These are phyloP conservation scores for Syrista parreyssii DNA, from an alignment of 2,888 invertebrate genomes.

Conservation along the genomic window DNA sequence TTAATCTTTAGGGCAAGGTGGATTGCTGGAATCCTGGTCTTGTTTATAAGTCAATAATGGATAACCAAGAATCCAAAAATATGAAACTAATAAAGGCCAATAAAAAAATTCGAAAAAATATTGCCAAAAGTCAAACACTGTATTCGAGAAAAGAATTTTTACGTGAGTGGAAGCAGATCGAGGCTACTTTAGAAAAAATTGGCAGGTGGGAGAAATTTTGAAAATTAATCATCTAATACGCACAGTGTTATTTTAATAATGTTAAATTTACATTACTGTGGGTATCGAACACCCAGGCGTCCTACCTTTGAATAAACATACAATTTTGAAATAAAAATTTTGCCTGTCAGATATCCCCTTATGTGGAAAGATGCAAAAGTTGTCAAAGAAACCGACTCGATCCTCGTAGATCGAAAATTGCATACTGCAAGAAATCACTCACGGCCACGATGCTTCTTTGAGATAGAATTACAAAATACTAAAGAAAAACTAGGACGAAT, in stretches of 20 bases:
- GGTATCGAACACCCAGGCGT: no score
- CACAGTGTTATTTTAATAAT: not conserved
- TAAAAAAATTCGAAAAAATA: constrained; percentile 24
- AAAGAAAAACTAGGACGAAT: constrained; percentile 54
- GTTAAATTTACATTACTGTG: no score
- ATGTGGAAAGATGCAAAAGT: constrained; percentile 29
- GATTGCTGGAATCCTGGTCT: constrained; percentile 49
- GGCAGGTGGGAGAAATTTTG: constrained; percentile 20
- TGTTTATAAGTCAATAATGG: constrained; percentile 12
- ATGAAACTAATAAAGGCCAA: constrained; percentile 36
- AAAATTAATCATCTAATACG: not conserved
- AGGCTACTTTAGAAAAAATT: constrained; percentile 25
- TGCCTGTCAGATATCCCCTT: constrained; percentile 28
- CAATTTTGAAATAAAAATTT: not conserved
- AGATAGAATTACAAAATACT: constrained; percentile 48
- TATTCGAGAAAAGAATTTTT: constrained; percentile 24
- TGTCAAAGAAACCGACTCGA: constrained; percentile 21
- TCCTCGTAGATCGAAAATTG: constrained; percentile 19
- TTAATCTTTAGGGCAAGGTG: constrained; percentile 41
- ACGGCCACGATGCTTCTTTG: constrained; percentile 55
- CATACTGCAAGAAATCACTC: not conserved
- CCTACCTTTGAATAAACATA: no score
- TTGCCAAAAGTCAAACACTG: no score
- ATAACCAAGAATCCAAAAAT: constrained; percentile 9
- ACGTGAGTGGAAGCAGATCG: constrained; percentile 38